phyloP scores from a whole-genome alignment of 2,888 invertebrate genomes.

The Agapostemon virescens region DNA sequence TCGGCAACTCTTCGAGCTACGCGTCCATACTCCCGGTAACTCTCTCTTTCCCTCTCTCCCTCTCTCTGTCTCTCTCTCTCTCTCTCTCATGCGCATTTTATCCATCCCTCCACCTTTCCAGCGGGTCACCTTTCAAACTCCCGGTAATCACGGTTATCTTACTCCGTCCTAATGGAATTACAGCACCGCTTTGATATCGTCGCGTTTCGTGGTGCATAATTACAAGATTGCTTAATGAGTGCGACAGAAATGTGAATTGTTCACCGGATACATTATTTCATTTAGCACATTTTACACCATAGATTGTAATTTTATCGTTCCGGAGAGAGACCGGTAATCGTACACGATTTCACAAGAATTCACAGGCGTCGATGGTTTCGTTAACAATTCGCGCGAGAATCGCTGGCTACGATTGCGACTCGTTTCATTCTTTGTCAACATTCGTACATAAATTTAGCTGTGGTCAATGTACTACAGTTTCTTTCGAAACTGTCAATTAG shows the following conservation, averaged over 20 bases:
- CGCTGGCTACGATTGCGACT: too few relatives aligned
- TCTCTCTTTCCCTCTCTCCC: neutral
- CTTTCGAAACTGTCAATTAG: neutral
- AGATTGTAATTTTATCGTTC: conserved; percentile 9
- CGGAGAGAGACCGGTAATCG: neutral
- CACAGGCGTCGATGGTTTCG: neutral
- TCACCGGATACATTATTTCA: conserved; percentile 2
- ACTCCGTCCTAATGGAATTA: conserved; percentile 70
- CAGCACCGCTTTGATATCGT: conserved; percentile 65
- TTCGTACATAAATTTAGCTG: neutral
- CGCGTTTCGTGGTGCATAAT: conserved; percentile 61
- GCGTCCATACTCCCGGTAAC: conserved; percentile 24
- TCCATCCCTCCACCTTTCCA: conserved; percentile 43
- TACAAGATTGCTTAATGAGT: conserved; percentile 64
- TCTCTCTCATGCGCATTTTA: conserved; percentile 31
- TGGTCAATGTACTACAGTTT: neutral
- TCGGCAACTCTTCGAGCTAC: conserved; percentile 17
- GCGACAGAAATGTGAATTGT: conserved; percentile 31
- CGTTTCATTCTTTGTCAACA: too few relatives aligned
- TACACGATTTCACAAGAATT: neutral
- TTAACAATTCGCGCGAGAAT: neutral
- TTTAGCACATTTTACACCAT: conserved; percentile 5
- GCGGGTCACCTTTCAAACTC: conserved; percentile 59
- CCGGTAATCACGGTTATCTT: conserved; percentile 68
- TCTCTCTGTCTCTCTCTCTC: neutral